phyloP scores from a whole-genome alignment of 2,113 vertebrate species.

The Sinosuthora webbiana region DNA sequence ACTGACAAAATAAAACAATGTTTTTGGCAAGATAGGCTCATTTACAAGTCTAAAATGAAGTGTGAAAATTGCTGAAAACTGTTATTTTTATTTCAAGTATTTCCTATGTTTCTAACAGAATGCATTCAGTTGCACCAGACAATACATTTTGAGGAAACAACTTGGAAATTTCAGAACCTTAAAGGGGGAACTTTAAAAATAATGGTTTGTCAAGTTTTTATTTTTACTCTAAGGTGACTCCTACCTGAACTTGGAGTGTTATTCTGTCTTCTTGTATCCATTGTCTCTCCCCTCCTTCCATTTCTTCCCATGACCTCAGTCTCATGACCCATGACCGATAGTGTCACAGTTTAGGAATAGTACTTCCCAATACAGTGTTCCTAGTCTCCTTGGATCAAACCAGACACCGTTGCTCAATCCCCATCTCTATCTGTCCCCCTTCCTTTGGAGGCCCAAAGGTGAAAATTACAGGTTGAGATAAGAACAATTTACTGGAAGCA shows the following conservation, averaged over 20 bases:
- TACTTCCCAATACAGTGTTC: no score
- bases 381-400: background rate
- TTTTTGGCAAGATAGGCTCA: background rate
- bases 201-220: background rate
- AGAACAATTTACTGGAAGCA: background rate
- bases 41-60: background rate
- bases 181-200: background rate
- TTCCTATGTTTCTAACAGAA: background rate
- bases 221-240: background rate
- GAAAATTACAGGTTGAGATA: background rate
- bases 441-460: background rate
- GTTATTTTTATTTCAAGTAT: background rate
- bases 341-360: background rate
- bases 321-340: background rate
- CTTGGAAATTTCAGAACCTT: background rate
- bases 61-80: background rate
- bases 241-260: background rate
- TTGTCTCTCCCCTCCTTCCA: background rate
- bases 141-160: background rate
- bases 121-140: background rate
- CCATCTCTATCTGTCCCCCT: background rate
- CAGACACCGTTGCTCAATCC: background rate
- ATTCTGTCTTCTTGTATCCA: background rate
- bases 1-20: background rate
- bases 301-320: background rate